Evolutionary conservation across 2,797 vertebrate genomes (phyloP).

Genomic region (Intellagama lesueurii): DNA sequence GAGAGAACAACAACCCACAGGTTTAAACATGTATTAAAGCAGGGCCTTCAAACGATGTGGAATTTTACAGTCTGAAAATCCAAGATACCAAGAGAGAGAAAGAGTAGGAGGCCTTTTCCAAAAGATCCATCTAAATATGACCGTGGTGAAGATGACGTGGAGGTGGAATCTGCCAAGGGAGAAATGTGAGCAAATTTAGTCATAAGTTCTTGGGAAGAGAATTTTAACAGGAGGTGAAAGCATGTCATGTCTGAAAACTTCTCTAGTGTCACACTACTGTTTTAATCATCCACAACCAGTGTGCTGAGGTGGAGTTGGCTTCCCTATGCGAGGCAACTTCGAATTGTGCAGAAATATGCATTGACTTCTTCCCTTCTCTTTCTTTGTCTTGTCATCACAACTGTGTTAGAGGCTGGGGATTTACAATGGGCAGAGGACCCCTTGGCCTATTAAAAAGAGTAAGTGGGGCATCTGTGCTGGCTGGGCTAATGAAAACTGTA

Average conservation of each 20-base stretch:
- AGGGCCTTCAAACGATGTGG: background rate
- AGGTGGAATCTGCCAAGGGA: background rate
- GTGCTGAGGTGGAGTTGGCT: background rate
- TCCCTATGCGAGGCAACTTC: background rate
- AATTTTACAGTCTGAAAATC: background rate
- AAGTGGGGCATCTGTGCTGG: background rate
- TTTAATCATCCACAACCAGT: background rate
- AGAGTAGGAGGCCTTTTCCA: no score
- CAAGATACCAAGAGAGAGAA: background rate
- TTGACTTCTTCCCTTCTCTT: background rate
- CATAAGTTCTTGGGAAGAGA: no score
- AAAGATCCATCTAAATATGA: background rate
- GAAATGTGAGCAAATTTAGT: background rate
- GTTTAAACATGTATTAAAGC: background rate
- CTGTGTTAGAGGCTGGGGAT: background rate
- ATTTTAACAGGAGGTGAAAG: background rate
- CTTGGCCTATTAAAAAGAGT: background rate
- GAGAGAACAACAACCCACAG: background rate
- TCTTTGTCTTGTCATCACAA: background rate
- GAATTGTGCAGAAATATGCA: no score
- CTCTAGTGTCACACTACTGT: background rate
- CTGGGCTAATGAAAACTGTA: background rate
- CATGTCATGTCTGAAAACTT: background rate
- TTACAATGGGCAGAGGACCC: background rate
- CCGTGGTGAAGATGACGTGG: background rate